phyloP scores from a whole-genome alignment of 64 coral and sea anemone species.

The Pachyseris speciosa region DNA sequence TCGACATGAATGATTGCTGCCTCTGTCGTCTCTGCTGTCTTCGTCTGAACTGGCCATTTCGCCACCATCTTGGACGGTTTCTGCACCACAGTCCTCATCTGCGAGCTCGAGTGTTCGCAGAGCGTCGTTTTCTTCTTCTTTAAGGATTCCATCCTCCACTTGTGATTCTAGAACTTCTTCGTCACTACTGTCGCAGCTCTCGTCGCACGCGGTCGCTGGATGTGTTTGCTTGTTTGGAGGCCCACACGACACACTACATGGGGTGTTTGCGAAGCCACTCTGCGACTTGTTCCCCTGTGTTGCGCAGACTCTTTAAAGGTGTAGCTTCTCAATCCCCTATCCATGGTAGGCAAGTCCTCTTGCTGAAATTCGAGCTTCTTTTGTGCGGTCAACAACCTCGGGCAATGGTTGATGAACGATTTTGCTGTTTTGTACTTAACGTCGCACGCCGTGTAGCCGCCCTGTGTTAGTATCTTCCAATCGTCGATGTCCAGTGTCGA shows the following conservation, averaged over 20 bases:
- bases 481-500: conserved; percentile 11
- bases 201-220: conserved; percentile 5
- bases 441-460: conserved; percentile 1
- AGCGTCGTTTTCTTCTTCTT: background rate
- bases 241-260: conserved; percentile 57
- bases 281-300: background rate
- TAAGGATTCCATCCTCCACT: background rate
- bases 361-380: background rate
- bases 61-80: background rate
- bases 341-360: conserved; percentile 22
- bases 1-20: background rate
- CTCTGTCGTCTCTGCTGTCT: background rate
- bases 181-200: conserved; percentile 3
- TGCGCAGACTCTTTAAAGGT: background rate
- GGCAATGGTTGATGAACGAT: conserved; percentile 31
- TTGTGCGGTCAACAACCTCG: conserved; percentile 19
- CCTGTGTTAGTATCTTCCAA: conserved; percentile 37
- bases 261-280: conserved; percentile 10
- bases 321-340: background rate
- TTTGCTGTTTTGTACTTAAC: conserved; percentile 19
- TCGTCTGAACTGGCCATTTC: background rate
- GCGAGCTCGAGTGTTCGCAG: background rate
- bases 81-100: background rate
- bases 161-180: background rate
- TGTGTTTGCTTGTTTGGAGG: background rate